A percentile compares a stretch with the other conserved stretches of the same genome.
Conservation (phyloP, 2,113 vertebrate species). For the Elachura formosa region DNA sequence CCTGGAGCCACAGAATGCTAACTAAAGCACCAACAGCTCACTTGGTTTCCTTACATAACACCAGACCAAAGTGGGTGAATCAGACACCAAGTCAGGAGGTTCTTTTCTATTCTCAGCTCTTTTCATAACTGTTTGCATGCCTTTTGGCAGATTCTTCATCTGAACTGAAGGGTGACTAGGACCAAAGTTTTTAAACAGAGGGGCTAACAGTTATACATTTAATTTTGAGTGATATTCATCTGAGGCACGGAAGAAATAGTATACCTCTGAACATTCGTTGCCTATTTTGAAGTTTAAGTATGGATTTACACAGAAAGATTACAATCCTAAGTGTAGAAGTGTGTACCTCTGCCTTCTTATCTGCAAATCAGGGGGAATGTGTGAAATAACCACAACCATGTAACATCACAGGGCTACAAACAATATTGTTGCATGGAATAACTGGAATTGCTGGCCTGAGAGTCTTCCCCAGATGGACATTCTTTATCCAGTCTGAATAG, state of each 20-base stretch:
- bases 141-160: neutral
- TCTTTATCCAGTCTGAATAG: neutral
- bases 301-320: neutral
- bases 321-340: neutral
- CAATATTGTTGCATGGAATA: neutral
- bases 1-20: neutral
- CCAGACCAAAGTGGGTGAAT: neutral
- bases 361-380: neutral
- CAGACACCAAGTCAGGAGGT: neutral
- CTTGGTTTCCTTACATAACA: neutral
- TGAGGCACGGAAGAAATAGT: neutral
- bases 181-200: neutral
- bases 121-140: neutral
- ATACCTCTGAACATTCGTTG: neutral
- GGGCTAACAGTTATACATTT: neutral
- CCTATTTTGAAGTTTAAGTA: neutral
- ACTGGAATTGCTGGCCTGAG: neutral
- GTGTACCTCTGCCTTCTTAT: neutral
- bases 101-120: neutral
- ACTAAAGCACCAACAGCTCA: neutral
- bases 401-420: neutral
- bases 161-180: neutral
- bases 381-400: neutral
- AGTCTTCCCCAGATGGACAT: neutral
- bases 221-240: neutral